Evolutionary conservation across 2,113 vertebrate genomes (phyloP), one percentile per base, ranked within the genome.

Genomic region (Corvus hawaiiensis): DNA sequence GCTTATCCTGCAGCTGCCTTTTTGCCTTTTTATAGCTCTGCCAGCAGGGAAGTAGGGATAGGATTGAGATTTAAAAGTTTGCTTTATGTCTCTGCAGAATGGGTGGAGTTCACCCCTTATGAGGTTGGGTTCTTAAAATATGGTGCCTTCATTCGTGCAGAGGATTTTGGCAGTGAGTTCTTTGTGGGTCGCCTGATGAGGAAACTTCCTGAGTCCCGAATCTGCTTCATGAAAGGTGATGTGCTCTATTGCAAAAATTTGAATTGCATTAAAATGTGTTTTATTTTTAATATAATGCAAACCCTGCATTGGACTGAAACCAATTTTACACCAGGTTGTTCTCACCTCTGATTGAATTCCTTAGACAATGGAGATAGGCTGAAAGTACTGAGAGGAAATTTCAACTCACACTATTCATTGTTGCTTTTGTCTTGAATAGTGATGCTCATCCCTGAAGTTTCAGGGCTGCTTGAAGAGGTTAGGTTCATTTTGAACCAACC

Each of bases 81-180:
- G 6, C 51, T 87, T 82, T 63, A 10, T 84, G 59, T 33, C 33
- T 91, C 48, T 77, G n/a, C 90, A 97, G 99, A 99, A 80, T 99
- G 98, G 98, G 98, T 98, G 17, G 99, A 99, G 87, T 99, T 99
- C 84, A 99, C 98, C 4, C 99, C 99, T 39, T 99, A 98, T 23
- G 99, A 99, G 58, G 98, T 98, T 0, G 98, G 99, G 11, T 97
- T 99, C 74, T 94, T 97, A 54, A 99, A 99, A 91, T 99, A 99
- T 0, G 99, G 99, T 0, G 98, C 98, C 27, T 99, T 97, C 77
- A 92, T 99, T 48, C 96, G 55, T 12, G 73, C 98, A 17, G 98
- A 99, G 66, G 96, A 99, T 93, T 99, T 99, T 69, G 99, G 98
- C 68, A 99, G 98, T 0, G 72, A 99, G 75, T 99, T 98, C 97